phyloP scores from a whole-genome alignment of 2,797 vertebrate genomes.

The Chanos chanos region DNA sequence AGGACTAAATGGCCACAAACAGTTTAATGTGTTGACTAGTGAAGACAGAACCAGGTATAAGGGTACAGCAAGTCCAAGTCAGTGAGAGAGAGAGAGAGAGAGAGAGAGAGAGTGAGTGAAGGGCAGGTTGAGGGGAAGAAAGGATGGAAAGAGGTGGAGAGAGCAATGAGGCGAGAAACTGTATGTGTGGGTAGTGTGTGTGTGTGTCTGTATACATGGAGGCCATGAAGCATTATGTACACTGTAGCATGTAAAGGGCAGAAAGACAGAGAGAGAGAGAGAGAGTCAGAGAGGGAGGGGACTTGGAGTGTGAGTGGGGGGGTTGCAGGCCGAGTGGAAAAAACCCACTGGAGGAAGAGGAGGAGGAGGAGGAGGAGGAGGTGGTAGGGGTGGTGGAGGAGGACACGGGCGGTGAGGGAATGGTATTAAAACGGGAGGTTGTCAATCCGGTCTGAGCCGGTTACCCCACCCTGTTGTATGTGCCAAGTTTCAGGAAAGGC shows the following conservation, averaged over 20 bases:
- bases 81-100: background rate
- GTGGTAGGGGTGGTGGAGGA: conserved; percentile 57
- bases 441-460: conserved; percentile 86
- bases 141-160: conserved; percentile 20
- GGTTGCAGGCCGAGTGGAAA: conserved; percentile 54
- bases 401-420: conserved; percentile 70
- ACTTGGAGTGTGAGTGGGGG: conserved; percentile 4
- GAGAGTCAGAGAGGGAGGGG: conserved; percentile 33
- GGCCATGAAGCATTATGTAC: conserved; percentile 54
- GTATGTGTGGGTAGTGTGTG: conserved; percentile 52
- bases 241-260: conserved; percentile 66
- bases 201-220: conserved; percentile 59
- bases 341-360: conserved; percentile 59
- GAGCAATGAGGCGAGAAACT: conserved; percentile 5
- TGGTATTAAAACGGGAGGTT: conserved; percentile 79
- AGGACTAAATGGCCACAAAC: no score
- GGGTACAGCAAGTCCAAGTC: background rate
- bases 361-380: conserved; percentile 44
- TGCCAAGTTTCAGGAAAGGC: conserved; percentile 81
- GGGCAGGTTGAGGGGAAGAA: background rate
- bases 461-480: conserved; percentile 83
- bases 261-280: conserved; percentile 40
- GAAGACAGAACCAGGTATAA: background rate
- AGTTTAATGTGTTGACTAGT: background rate
- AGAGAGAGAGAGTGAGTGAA: background rate